These are phyloP conservation scores for Hymenopus coronatus DNA, from an alignment of 2,888 invertebrate genomes.

Conservation along the genomic window DNA sequence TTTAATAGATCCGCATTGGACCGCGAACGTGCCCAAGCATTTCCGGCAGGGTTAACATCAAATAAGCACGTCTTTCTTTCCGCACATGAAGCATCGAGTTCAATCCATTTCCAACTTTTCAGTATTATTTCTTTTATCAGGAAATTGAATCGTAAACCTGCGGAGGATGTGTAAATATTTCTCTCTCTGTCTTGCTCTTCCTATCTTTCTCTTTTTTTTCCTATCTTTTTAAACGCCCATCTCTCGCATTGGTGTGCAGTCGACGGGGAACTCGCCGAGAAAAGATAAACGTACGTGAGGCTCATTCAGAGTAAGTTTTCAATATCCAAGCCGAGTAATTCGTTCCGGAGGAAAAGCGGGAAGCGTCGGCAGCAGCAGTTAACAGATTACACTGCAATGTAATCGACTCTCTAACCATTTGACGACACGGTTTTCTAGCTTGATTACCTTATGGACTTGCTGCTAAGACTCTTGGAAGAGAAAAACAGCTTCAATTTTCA, in stretches of 20 bases:
- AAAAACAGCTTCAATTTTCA: background rate
- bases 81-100: background rate
- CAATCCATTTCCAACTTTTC: constrained; percentile 4
- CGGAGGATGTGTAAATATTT: constrained; percentile 31
- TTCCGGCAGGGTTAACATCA: background rate
- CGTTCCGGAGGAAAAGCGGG: background rate
- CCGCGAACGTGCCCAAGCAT: background rate
- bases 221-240: background rate
- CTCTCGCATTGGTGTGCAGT: constrained; percentile 13
- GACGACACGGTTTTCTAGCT: background rate
- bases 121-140: constrained; percentile 26
- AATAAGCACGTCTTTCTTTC: background rate
- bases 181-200: background rate
- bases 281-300: constrained; percentile 18
- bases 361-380: background rate
- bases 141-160: constrained; percentile 33
- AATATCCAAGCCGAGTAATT: constrained; percentile 10
- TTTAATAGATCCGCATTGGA: background rate
- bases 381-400: constrained; percentile 1
- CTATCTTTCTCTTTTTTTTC: background rate
- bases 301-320: constrained; percentile 12
- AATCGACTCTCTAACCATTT: background rate
- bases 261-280: constrained; percentile 6
- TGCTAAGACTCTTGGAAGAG: background rate
- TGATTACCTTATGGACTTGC: background rate